phyloP scores from a whole-genome alignment of 1,140 invertebrate species.

The Dendroctonus ponderosae region DNA sequence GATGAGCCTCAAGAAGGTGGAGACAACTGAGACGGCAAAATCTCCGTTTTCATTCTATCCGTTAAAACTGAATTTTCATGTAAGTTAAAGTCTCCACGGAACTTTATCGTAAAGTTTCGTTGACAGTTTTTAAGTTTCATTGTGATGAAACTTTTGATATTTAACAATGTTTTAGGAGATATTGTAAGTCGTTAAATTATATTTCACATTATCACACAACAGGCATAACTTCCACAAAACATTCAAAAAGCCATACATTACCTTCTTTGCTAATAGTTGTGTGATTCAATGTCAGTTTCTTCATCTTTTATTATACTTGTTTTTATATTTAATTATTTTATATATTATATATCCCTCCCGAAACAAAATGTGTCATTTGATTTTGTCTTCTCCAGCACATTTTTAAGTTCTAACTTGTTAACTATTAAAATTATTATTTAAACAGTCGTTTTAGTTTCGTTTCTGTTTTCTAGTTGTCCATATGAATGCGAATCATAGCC shows the following conservation, averaged over 20 bases:
- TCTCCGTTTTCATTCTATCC: slow-evolving; percentile 51
- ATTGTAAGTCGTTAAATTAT: slow-evolving; percentile 50
- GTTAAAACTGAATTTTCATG: slow-evolving; percentile 54
- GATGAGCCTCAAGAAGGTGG: slow-evolving; percentile 51
- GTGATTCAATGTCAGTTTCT: slow-evolving; percentile 48
- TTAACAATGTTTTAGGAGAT: slow-evolving; percentile 53
- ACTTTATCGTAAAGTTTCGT: slow-evolving; percentile 53
- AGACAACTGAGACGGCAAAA: slow-evolving; percentile 51
- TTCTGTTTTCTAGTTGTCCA: slow-evolving; percentile 46
- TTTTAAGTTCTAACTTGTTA: slow-evolving; percentile 51
- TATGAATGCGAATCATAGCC: slow-evolving; percentile 43
- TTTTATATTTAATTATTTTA: slow-evolving; percentile 40
- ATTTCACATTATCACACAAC: slow-evolving; percentile 51
- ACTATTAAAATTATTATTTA: slow-evolving; percentile 51
- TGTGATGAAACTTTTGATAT: slow-evolving; percentile 51
- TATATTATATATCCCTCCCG: slow-evolving; percentile 35
- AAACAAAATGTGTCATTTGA: slow-evolving; percentile 40
- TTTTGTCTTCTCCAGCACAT: slow-evolving; percentile 44
- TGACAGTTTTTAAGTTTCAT: slow-evolving; percentile 49
- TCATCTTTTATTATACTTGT: slow-evolving; percentile 38
- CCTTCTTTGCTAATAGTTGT: slow-evolving; percentile 43
- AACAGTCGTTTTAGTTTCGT: slow-evolving; percentile 49
- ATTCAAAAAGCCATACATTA: slow-evolving; percentile 35
- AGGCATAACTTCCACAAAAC: slow-evolving; percentile 40
- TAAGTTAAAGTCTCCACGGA: slow-evolving; percentile 53